These are phyloP conservation scores for Anoncus sp. DNA, from an alignment of 2,888 invertebrate genomes.

Conservation along the genomic window DNA sequence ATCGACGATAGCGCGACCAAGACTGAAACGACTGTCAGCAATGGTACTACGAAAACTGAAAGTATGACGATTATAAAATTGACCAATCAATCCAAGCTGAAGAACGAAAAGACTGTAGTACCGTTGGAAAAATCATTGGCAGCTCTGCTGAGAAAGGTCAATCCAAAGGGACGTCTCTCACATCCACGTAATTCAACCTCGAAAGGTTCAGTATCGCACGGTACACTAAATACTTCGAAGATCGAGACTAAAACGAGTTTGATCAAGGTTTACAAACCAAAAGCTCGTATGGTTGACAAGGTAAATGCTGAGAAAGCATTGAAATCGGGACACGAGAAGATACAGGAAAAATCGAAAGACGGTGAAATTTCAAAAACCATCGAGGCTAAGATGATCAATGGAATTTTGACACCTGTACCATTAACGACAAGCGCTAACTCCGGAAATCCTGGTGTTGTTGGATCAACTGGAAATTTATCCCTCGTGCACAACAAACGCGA, in stretches of 20 bases:
- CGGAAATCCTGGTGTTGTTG: conserved; percentile 5
- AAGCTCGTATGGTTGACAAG: conserved; percentile 75
- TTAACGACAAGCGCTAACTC: not conserved
- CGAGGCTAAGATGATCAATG: conserved; percentile 46
- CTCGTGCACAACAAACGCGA: conserved; percentile 52
- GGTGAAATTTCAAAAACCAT: conserved; percentile 12
- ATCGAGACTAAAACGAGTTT: conserved; percentile 43
- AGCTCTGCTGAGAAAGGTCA: conserved; percentile 55
- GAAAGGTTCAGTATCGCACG: conserved; percentile 8
- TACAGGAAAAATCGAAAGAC: conserved; percentile 34
- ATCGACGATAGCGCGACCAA: conserved; percentile 13
- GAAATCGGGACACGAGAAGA: conserved; percentile 59
- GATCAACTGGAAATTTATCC: conserved; percentile 35
- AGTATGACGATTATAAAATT: not conserved
- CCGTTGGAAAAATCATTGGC: conserved; percentile 56
- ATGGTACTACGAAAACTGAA: conserved; percentile 8
- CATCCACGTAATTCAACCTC: conserved; percentile 46
- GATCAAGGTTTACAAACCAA: conserved; percentile 73
- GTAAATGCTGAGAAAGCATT: conserved; percentile 72
- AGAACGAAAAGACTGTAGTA: conserved; percentile 40
- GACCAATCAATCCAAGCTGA: conserved; percentile 36
- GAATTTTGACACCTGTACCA: conserved; percentile 34
- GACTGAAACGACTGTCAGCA: conserved; percentile 8
- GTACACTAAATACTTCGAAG: conserved; percentile 42
- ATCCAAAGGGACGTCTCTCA: conserved; percentile 48